Evolutionary conservation across 2,888 invertebrate species (phyloP), one percentile per base, ranked within the genome.

Genomic region (Perizoma flavofasciatum): DNA sequence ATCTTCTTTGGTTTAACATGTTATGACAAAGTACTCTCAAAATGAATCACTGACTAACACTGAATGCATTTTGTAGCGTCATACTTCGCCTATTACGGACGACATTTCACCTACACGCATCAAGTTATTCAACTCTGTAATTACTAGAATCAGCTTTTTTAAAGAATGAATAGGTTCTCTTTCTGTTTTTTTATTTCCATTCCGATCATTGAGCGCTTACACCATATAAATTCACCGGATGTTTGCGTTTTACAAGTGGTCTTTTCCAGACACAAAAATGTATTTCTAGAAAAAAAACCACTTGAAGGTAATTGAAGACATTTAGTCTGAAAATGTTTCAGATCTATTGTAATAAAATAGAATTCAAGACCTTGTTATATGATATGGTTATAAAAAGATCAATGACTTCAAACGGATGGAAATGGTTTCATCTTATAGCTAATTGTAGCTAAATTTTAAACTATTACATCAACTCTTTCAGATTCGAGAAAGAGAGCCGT

Each of bases 401-500:
- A 22, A 22, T 3, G 22, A 22, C 22, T 22, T 22, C 22, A n/a
- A n/a, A n/a, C n/a, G 22, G 22, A 22, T 3, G 22, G 22, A 22
- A 22, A 22, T n/a, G n/a, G n/a, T n/a, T n/a, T 22, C 22, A 22
- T 22, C 22, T 22, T 22, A 22, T 22, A 22, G 22, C 22, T 22
- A 22, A 3, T 22, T 22, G 22, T 2, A 22, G 22, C 22, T 3
- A 37, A 3, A 37, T 37, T 37, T 37, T 37, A 47, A 52, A 49
- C 32, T 22, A 32, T 7, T 0, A 52, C 7, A 11, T 65, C 48
- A 49, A 9, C 9, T 52, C 54, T 68, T 69, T 32, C 67, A 69
- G 69, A 56, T 63, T 61, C 65, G 33, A 56, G 39, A 49, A 55
- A 41, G 32, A 45, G 40, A 34, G n/a, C 39, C 32, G 5, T 50